phyloP scores from a whole-genome alignment of 2,888 invertebrate genomes.

The Sialis lutaria region DNA sequence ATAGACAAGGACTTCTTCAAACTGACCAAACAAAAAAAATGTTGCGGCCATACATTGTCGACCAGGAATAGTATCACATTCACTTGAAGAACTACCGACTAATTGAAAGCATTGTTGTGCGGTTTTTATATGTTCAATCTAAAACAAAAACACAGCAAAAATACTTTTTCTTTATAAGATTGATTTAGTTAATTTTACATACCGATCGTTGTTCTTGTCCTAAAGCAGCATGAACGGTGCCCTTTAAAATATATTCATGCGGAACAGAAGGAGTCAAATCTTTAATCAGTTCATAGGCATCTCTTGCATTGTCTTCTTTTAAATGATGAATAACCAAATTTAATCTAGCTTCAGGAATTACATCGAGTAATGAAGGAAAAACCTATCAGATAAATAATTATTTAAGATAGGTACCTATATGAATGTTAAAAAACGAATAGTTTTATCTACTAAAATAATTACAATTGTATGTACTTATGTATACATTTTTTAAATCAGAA shows the following conservation, averaged over 20 bases:
- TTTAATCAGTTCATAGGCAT: constrained; percentile 77
- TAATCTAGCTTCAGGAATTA: constrained; percentile 89
- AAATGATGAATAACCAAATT: constrained; percentile 92
- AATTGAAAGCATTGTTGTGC: constrained; percentile 94
- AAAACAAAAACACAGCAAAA: constrained; percentile 14
- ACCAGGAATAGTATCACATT: constrained; percentile 95
- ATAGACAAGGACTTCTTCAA: constrained; percentile 91
- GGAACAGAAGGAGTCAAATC: constrained; percentile 86
- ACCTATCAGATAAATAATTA: constrained; percentile 21
- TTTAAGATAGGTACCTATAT: not conserved
- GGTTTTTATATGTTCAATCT: constrained; percentile 86
- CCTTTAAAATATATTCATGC: constrained; percentile 91
- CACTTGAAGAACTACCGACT: constrained; percentile 90
- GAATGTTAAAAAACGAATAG: too few species aligned
- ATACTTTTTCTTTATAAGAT: not conserved
- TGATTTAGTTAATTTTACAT: constrained; percentile 18
- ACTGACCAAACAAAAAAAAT: constrained; percentile 85
- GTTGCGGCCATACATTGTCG: constrained; percentile 97
- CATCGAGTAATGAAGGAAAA: constrained; percentile 80
- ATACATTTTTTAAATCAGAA: too few species aligned
- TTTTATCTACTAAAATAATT: too few species aligned
- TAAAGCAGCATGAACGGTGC: constrained; percentile 83
- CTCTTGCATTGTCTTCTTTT: constrained; percentile 70
- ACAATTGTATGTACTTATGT: too few species aligned
- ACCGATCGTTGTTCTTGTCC: constrained; percentile 88